Evolutionary conservation across 2,797 vertebrate genomes (phyloP), one percentile per base, ranked within the genome.

Genomic region (Micromesistius poutassou): DNA sequence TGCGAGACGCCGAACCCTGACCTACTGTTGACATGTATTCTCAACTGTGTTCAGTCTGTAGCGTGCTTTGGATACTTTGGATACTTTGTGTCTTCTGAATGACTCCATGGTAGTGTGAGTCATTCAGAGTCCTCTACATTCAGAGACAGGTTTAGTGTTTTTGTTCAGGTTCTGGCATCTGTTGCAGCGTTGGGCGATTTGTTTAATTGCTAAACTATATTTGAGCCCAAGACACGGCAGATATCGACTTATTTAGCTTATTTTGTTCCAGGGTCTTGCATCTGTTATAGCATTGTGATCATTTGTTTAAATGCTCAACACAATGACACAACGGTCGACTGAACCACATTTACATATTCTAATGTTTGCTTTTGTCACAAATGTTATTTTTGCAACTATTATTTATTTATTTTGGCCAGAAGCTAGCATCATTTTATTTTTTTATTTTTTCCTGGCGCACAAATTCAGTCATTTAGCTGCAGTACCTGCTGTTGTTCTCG

Each of bases 221-320:
- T 35, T 35, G 2, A 35, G 33, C 5, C 33, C 5, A 35, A 35
- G 33, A 35, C 33, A 33, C 33, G 33, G 33, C 33, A 33, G 33
- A 33, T 33, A 4, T 33, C 33, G 33, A 33, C 33, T 33, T 33
- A 33, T 33, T 33, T 33, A 4, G 33, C 33, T n/a, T n/a, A 62
- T 62, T 62, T 62, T n/a, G n/a, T 62, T 62, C n/a, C 55, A 62
- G 55, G n/a, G n/a, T 62, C 55, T 62, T n/a, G 55, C 55, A 8
- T 62, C 55, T n/a, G n/a, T 62, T 22, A 19, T 19, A 55, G 55
- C 55, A 5, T 25, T 55, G 46, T 19, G 46, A 22, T 8, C 55
- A 62, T 62, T 62, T n/a, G 22, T 62, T 62, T 62, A 62, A 62
- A 8, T 13, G 55, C 55, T 62, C 55, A 62, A 25, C 55, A n/a